Conservation (phyloP, 2,888 invertebrate species). For the Acrobasis repandana region DNA sequence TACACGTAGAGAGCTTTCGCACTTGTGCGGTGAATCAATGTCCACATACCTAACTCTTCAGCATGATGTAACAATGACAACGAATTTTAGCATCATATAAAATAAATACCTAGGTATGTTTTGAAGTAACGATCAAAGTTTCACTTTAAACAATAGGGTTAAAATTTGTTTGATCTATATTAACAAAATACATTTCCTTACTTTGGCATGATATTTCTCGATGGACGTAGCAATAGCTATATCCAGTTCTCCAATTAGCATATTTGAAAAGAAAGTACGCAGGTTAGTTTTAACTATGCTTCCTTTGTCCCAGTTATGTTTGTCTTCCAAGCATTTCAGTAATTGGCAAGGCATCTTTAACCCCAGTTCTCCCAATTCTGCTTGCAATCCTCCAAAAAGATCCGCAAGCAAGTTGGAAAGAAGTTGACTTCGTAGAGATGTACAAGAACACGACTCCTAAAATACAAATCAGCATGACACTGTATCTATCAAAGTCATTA, state of each 20-base stretch:
- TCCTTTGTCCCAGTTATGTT: slow-evolving; percentile 67
- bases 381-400: slow-evolving; percentile 64
- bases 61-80: too few relatives aligned
- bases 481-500: slow-evolving; percentile 9
- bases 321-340: slow-evolving; percentile 71
- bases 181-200: slow-evolving; percentile 31
- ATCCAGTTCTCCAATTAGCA: slow-evolving; percentile 65
- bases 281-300: slow-evolving; percentile 59
- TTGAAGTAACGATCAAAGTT: too few relatives aligned
- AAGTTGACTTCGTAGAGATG: slow-evolving; percentile 59
- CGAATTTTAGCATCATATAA: too few relatives aligned
- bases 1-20: too few relatives aligned
- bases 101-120: too few relatives aligned
- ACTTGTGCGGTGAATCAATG: too few relatives aligned
- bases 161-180: too few relatives aligned
- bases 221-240: slow-evolving; percentile 72
- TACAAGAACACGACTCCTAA: slow-evolving; percentile 70
- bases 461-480: slow-evolving; percentile 28
- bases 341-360: slow-evolving; percentile 67
- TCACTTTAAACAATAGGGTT: too few relatives aligned
- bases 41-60: too few relatives aligned
- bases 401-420: slow-evolving; percentile 60
- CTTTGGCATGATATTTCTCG: slow-evolving; percentile 72
- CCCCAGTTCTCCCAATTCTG: slow-evolving; percentile 51
- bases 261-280: slow-evolving; percentile 56